phyloP scores from a whole-genome alignment of 92 coral and sea anemone genomes.

The Epizoanthus fatuus region DNA sequence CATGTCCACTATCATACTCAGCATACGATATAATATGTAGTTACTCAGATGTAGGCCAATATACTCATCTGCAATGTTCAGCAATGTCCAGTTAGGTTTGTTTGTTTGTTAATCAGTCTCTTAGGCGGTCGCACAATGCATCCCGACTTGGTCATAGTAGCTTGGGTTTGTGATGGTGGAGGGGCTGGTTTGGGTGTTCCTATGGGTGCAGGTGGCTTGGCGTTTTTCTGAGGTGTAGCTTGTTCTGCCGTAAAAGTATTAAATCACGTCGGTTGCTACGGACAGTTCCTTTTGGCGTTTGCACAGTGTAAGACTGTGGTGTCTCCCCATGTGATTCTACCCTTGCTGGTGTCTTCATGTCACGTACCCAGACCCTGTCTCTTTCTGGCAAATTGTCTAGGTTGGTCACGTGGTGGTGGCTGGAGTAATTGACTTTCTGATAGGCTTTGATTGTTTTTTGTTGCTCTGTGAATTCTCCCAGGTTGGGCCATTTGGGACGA shows the following conservation, averaged over 20 bases:
- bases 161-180: constrained; percentile 21
- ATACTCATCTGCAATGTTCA: neutral
- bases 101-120: constrained; percentile 16
- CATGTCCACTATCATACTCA: too few relatives aligned
- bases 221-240: neutral
- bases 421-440: neutral
- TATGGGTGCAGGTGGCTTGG: neutral
- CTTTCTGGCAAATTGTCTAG: neutral
- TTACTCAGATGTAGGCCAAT: too few relatives aligned
- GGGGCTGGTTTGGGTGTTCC: neutral
- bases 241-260: neutral
- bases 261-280: constrained; percentile 46
- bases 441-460: neutral
- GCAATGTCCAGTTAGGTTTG: neutral
- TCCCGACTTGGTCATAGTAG: constrained; percentile 35
- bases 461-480: too few relatives aligned
- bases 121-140: constrained; percentile 37
- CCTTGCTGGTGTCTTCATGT: constrained; percentile 42
- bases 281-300: constrained; percentile 38
- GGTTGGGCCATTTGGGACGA: too few relatives aligned
- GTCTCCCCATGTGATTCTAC: constrained; percentile 47
- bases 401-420: neutral
- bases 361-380: constrained; percentile 55
- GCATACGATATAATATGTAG: too few relatives aligned
- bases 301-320: constrained; percentile 57